These are phyloP conservation scores for Chalcis sispes DNA, from an alignment of 2,888 invertebrate genomes.

Conservation along the genomic window DNA sequence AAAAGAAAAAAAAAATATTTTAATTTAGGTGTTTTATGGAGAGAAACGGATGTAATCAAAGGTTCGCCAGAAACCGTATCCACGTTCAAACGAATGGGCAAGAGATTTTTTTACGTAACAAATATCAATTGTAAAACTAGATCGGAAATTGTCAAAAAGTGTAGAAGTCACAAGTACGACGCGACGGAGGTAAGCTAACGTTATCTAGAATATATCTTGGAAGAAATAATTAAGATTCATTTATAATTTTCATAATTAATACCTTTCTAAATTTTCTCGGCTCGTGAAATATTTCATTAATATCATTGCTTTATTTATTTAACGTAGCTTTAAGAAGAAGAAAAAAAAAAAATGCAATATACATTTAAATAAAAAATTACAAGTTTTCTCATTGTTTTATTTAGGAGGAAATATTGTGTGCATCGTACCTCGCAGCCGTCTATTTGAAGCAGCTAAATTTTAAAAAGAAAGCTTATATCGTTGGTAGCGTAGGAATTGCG, in stretches of 20 bases:
- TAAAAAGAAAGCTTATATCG: constrained; percentile 79
- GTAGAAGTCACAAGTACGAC: constrained; percentile 78
- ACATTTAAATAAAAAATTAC: too few species aligned
- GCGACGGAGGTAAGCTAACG: constrained; percentile 74
- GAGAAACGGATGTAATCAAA: constrained; percentile 76
- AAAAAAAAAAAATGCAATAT: too few species aligned
- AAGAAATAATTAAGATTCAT: too few species aligned
- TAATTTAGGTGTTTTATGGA: constrained; percentile 79
- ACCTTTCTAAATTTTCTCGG: too few species aligned
- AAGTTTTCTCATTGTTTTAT: too few species aligned
- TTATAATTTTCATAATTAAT: too few species aligned
- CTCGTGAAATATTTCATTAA: too few species aligned
- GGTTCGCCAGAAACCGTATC: constrained; percentile 77
- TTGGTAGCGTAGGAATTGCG: constrained; percentile 79
- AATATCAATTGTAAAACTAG: constrained; percentile 83
- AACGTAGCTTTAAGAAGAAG: too few species aligned
- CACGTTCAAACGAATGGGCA: constrained; percentile 78
- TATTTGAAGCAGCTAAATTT: constrained; percentile 79
- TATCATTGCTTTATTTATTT: too few species aligned
- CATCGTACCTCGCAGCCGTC: constrained; percentile 78
- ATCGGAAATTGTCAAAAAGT: constrained; percentile 79
- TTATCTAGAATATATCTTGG: too few species aligned
- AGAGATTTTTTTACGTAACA: constrained; percentile 82
- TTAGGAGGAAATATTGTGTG: constrained; percentile 80
- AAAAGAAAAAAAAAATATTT: too few species aligned